phyloP scores from a whole-genome alignment of 2,113 vertebrate species.

The Heptranchias perlo region DNA sequence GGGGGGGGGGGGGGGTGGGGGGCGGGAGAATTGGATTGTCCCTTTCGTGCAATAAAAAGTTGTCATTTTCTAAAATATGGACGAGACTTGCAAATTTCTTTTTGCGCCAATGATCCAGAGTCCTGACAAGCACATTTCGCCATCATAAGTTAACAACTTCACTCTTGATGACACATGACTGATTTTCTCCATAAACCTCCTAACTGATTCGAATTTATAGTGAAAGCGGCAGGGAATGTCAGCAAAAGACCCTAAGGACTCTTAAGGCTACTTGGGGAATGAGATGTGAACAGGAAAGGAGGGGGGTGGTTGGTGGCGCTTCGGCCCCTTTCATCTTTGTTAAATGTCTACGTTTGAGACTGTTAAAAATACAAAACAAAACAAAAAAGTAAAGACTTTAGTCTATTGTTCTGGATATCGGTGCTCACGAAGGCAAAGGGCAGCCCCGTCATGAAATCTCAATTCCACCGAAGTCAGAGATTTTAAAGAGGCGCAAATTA shows the following conservation, averaged over 20 bases:
- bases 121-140: not conserved
- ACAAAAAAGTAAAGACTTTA: not conserved
- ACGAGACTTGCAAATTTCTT: not conserved
- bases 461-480: conserved; percentile 30
- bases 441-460: not conserved
- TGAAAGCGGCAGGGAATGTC: conserved; percentile 2
- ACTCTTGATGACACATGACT: not conserved
- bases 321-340: conserved; percentile 6
- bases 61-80: not conserved
- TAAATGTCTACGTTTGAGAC: not conserved
- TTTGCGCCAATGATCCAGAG: not conserved
- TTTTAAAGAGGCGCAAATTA: conserved; percentile 29
- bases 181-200: not conserved
- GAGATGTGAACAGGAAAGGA: not conserved
- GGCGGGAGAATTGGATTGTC: not conserved
- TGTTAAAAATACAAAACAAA: not conserved
- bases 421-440: not conserved
- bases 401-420: not conserved
- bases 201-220: conserved; percentile 1
- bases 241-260: not conserved
- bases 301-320: not conserved
- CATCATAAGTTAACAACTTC: not conserved
- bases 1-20: too few species aligned
- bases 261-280: not conserved
- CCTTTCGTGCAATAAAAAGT: not conserved